Conservation (phyloP, 2,113 vertebrate species). For the Myiozetetes cayanensis region DNA sequence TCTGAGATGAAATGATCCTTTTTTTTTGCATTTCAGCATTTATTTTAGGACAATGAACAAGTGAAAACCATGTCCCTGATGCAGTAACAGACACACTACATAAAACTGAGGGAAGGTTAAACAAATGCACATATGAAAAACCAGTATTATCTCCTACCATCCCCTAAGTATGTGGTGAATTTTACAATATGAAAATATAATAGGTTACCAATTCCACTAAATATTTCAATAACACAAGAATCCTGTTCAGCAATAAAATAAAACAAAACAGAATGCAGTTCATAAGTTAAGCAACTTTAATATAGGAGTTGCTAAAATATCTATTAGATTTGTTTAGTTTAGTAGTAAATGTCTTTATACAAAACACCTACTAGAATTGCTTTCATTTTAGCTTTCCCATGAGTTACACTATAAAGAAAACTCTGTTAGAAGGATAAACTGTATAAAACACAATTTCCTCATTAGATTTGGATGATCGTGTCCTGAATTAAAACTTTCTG, state of each 20-base stretch:
- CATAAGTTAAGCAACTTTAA: neutral
- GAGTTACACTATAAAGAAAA: neutral
- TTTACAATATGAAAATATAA: neutral
- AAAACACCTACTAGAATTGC: neutral
- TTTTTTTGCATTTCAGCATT: neutral
- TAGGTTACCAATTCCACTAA: neutral
- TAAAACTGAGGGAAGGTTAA: neutral
- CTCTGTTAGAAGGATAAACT: neutral
- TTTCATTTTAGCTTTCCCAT: neutral
- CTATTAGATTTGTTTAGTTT: neutral
- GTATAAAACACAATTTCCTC: neutral
- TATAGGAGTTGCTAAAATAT: neutral
- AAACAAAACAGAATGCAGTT: neutral
- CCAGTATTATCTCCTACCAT: neutral
- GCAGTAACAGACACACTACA: neutral
- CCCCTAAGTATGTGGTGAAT: neutral
- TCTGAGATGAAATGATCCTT: neutral
- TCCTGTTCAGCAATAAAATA: neutral
- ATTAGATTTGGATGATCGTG: neutral
- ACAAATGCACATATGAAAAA: neutral
- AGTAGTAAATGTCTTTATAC: neutral
- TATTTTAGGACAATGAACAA: constrained; percentile 3
- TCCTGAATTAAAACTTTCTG: neutral
- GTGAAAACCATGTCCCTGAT: neutral
- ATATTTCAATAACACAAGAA: neutral